Percentiles rank a stretch among this genome's conserved stretches.
Evolutionary conservation across 2,888 invertebrate genomes (phyloP).

Genomic region (Cenopis cana): DNA sequence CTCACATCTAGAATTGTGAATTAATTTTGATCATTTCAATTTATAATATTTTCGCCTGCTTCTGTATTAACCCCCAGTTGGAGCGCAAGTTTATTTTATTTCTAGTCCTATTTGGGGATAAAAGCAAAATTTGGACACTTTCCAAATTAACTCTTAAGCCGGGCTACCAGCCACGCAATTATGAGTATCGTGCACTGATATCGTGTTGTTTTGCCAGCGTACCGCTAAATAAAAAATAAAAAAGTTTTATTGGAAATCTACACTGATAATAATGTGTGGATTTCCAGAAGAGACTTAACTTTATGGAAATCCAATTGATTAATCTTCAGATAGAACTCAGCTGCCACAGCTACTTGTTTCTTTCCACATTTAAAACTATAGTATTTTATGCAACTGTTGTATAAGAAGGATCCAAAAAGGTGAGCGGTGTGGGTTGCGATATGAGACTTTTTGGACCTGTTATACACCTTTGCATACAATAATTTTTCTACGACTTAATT

Average conservation of each 20-base stretch:
- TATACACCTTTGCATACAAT: no score
- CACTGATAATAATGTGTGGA: neutral
- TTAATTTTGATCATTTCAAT: neutral
- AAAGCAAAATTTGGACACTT: slow-evolving; percentile 73
- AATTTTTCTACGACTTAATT: no score
- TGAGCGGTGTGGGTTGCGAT: no score
- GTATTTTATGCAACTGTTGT: no score
- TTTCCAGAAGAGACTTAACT: no score
- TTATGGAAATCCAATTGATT: no score
- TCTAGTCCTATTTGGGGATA: slow-evolving; percentile 72
- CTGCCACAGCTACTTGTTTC: no score
- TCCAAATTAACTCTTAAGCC: slow-evolving; percentile 81
- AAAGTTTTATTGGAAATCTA: neutral
- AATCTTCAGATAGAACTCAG: no score
- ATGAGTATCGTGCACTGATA: slow-evolving; percentile 63
- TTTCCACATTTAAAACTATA: no score
- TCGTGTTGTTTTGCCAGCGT: slow-evolving; percentile 48
- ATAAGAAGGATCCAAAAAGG: no score
- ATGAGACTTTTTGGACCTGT: no score
- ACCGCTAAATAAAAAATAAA: neutral
- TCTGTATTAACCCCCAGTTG: slow-evolving; percentile 7
- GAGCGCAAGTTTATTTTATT: slow-evolving; percentile 40
- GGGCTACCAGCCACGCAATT: slow-evolving; percentile 62
- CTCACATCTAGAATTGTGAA: no score
- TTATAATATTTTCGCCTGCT: neutral